Conservation (phyloP, 1,140 invertebrate genomes). For the Sitodiplosis mosellana region DNA sequence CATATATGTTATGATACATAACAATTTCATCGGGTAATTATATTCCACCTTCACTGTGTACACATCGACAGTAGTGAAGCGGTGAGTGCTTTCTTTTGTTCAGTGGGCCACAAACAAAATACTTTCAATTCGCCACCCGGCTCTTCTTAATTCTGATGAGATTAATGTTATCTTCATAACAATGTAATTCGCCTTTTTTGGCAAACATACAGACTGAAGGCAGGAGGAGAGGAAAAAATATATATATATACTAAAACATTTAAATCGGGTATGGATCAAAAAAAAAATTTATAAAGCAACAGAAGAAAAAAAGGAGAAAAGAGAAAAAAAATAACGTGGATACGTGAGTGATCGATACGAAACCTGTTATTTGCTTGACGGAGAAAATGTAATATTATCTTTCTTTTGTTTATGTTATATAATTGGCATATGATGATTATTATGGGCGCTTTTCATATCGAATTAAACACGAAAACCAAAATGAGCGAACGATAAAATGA, state of each 20-base stretch:
- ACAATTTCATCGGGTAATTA: neutral
- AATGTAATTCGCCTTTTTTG: neutral
- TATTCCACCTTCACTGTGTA: neutral
- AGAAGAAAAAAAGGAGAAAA: neutral
- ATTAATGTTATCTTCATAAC: neutral
- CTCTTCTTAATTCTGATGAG: neutral
- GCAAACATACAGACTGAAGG: neutral
- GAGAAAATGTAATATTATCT: neutral
- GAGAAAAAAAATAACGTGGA: neutral
- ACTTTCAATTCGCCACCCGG: neutral
- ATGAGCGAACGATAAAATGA: too few species aligned
- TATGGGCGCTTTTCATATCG: too few species aligned
- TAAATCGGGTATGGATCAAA: neutral
- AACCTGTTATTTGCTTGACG: neutral
- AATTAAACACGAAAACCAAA: too few species aligned
- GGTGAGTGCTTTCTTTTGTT: neutral
- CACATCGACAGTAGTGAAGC: neutral
- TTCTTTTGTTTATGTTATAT: neutral
- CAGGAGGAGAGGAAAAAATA: neutral
- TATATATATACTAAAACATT: too few species aligned
- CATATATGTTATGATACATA: too few species aligned
- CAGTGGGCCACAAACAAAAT: neutral
- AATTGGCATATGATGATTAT: neutral
- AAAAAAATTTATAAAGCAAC: neutral
- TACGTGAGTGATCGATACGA: neutral